Evolutionary conservation across 2,113 vertebrate species (phyloP), one percentile per base, ranked within the genome.

Genomic region (Gallinago jamesoni): DNA sequence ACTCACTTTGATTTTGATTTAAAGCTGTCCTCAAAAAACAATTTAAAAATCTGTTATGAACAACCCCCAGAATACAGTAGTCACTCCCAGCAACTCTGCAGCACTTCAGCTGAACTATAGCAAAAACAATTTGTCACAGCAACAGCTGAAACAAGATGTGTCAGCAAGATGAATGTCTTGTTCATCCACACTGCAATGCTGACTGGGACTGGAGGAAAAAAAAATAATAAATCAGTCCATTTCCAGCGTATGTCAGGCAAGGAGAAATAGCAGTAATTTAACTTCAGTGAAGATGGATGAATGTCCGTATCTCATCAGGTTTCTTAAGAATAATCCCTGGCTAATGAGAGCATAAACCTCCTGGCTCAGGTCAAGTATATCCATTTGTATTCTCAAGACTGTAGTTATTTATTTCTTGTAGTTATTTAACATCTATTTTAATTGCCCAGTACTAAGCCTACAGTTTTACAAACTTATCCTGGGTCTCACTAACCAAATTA

Each of bases 71-170:
- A 41, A 52, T 60, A 74, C 74, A 90, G 87, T 75, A 89, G 55
- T 75, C 9, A 28, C 70, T 93, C 59, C 64, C 56, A 80, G 77
- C 52, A 37, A 10, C 52, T 67, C 84, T 37, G 41, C 66, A 89
- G 89, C 27, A 27, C 84, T 90, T 95, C 48, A 82, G 69, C 83
- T 94, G 83, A 94, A 60, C 91, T 93, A 59, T 4, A 55, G 94
- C 75, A 96, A 87, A 86, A 93, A 89, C 84, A 89, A 97, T 97
- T 97, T 85, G 96, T 97, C 94, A 97, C 91, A 97, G 97, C 93
- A 97, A 89, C 94, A 97, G 96, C 95, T 97, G 94, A 94, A 95
- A 85, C 60, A 88, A 85, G 88, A 95, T 81, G 60, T 82, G 93
- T 93, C 93, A 92, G 94, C 66, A 87, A 96, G 95, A 97, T 57